phyloP scores from a whole-genome alignment of 2,797 vertebrate genomes.

The Hafferia zeledoni region DNA sequence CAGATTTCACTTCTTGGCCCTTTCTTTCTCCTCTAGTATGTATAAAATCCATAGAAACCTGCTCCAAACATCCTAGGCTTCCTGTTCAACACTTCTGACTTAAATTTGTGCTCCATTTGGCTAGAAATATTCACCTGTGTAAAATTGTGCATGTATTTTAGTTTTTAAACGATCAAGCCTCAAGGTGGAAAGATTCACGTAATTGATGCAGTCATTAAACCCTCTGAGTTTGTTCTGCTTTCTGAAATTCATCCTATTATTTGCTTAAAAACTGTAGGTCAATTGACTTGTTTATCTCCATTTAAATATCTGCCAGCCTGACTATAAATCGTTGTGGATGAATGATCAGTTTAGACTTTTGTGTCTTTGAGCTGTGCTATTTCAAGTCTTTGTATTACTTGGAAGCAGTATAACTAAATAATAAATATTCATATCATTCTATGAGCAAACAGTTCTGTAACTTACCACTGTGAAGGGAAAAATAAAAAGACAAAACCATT shows the following conservation, averaged over 20 bases:
- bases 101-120: background rate
- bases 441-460: background rate
- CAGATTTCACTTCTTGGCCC: background rate
- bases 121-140: background rate
- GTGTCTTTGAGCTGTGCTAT: background rate
- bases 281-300: background rate
- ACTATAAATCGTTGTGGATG: background rate
- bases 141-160: background rate
- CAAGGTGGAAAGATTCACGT: background rate
- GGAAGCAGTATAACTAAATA: background rate
- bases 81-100: background rate
- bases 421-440: background rate
- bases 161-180: background rate
- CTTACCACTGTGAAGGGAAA: background rate
- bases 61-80: background rate
- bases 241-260: background rate
- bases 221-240: background rate
- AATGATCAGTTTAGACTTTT: background rate
- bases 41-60: background rate
- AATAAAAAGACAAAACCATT: background rate
- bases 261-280: background rate
- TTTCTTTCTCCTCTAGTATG: background rate
- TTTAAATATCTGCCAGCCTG: background rate
- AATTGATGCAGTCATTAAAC: background rate
- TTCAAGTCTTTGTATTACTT: background rate